Conservation (phyloP, 1,140 invertebrate genomes). For the Penaeus chinensis region DNA sequence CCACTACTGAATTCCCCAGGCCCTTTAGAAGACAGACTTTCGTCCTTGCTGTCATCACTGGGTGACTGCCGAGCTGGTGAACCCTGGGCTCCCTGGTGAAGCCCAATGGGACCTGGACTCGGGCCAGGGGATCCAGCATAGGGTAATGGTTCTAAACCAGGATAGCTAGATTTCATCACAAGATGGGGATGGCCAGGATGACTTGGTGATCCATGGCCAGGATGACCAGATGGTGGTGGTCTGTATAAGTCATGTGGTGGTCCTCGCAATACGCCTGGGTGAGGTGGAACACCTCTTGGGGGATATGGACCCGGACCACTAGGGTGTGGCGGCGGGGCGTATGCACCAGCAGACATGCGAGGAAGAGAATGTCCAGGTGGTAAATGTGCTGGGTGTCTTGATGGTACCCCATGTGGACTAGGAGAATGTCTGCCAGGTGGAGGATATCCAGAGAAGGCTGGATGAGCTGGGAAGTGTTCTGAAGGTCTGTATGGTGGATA, state of each 20-base stretch:
- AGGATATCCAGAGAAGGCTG: slow-evolving; percentile 53
- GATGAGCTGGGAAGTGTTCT: slow-evolving; percentile 56
- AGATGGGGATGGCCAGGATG: slow-evolving; percentile 58
- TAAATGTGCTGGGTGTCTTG: slow-evolving; percentile 45
- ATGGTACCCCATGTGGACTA: slow-evolving; percentile 38
- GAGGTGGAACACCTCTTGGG: slow-evolving; percentile 50
- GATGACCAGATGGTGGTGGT: slow-evolving; percentile 38
- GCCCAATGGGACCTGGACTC: slow-evolving; percentile 36
- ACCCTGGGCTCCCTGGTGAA: slow-evolving; percentile 44
- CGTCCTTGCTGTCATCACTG: slow-evolving; percentile 51
- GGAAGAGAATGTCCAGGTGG: slow-evolving; percentile 42
- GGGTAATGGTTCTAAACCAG: slow-evolving; percentile 61
- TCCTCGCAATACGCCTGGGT: slow-evolving; percentile 62
- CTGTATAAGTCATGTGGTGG: slow-evolving; percentile 63
- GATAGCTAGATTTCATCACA: slow-evolving; percentile 60
- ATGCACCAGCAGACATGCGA: slow-evolving; percentile 40
- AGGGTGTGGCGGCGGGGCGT: slow-evolving; percentile 40
- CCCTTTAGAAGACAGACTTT: slow-evolving; percentile 39
- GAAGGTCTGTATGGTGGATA: slow-evolving; percentile 54
- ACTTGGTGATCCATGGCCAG: slow-evolving; percentile 58
- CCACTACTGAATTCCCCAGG: slow-evolving; percentile 70
- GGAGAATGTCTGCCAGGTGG: slow-evolving; percentile 57
- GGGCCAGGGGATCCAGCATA: slow-evolving; percentile 60
- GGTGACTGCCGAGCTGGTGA: slow-evolving; percentile 48
- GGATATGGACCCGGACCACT: slow-evolving; percentile 47